phyloP scores from a whole-genome alignment of 1,140 invertebrate genomes.

The Campodea augens region DNA sequence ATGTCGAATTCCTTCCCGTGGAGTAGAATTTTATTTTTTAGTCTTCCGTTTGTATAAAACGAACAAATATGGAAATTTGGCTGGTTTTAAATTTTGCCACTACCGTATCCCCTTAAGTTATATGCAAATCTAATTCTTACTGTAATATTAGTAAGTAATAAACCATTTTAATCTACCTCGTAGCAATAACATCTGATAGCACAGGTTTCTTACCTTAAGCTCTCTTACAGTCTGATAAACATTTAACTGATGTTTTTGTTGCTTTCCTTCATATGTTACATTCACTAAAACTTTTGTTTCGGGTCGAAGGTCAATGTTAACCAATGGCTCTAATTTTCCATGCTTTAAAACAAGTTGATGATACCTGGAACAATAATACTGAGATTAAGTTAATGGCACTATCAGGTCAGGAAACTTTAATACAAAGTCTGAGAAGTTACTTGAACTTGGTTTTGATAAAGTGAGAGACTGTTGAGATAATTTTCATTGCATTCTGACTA shows the following conservation, averaged over 20 bases:
- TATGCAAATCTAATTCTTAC: too few species aligned
- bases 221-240: conserved; percentile 28
- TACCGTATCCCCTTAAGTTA: too few species aligned
- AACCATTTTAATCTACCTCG: too few species aligned
- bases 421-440: conserved; percentile 1
- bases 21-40: too few species aligned
- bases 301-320: conserved; percentile 63
- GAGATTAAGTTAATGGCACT: not conserved
- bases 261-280: conserved; percentile 53
- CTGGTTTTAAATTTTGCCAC: too few species aligned
- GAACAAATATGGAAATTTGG: too few species aligned
- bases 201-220: too few species aligned
- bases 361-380: conserved; percentile 42
- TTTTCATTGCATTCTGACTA: not conserved
- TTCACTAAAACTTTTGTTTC: conserved; percentile 68
- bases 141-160: too few species aligned
- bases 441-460: not conserved
- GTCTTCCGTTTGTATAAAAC: too few species aligned
- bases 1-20: too few species aligned
- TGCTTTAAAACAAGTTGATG: conserved; percentile 58
- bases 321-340: conserved; percentile 67
- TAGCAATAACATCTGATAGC: too few species aligned
- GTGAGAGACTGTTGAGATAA: not conserved
- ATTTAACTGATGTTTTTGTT: conserved; percentile 31
- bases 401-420: conserved; percentile 2